These are phyloP conservation scores for Sesamia inferens DNA, from an alignment of 2,888 invertebrate species.

Conservation along the genomic window DNA sequence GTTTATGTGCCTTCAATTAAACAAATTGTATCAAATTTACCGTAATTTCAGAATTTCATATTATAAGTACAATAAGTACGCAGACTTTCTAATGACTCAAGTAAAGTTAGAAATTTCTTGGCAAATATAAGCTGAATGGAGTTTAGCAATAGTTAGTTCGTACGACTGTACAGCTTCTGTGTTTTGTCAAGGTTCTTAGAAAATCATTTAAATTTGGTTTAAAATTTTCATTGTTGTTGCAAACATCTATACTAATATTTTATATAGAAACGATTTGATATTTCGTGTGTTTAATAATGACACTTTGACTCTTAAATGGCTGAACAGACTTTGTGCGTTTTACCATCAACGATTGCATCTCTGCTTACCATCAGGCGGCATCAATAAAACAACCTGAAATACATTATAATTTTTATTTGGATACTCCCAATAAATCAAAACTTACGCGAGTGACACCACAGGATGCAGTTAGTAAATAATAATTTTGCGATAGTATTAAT, in stretches of 20 bases:
- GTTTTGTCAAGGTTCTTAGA: background rate
- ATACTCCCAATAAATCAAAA: background rate
- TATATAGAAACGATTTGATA: background rate
- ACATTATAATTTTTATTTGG: background rate
- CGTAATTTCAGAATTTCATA: slow-evolving; percentile 34
- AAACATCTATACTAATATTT: background rate
- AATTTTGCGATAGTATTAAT: background rate
- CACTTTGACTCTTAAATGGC: background rate
- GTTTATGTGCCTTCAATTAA: slow-evolving; percentile 36
- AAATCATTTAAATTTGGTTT: slow-evolving; percentile 7
- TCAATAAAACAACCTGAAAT: background rate
- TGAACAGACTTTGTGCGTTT: background rate
- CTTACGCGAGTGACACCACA: background rate
- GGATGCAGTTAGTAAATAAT: background rate
- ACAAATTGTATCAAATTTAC: slow-evolving; percentile 47
- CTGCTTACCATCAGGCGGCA: too few relatives aligned
- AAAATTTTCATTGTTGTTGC: background rate
- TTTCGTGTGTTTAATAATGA: background rate
- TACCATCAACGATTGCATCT: too few relatives aligned
- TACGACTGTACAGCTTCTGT: background rate
- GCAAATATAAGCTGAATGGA: slow-evolving; percentile 16
- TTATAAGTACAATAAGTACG: slow-evolving; percentile 1
- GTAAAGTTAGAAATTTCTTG: slow-evolving; percentile 24
- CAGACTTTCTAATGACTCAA: slow-evolving; percentile 22
- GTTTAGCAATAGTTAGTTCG: slow-evolving; percentile 4